Percentiles rank a stretch among this genome's conserved stretches.
phyloP scores from a whole-genome alignment of 2,797 vertebrate genomes.

The Lithobates sylvaticus region DNA sequence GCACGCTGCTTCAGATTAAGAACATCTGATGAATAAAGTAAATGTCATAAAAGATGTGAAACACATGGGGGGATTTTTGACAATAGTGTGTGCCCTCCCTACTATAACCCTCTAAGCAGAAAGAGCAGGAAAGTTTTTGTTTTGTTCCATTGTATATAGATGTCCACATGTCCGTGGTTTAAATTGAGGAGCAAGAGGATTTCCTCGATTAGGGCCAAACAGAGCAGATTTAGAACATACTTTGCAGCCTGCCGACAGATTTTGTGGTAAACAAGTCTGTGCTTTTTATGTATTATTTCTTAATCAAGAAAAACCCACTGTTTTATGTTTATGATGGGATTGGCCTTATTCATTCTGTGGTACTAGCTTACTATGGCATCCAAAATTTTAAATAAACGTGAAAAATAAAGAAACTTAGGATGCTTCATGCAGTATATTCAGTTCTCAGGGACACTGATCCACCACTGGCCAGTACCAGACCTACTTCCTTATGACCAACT shows the following conservation, averaged over 20 bases:
- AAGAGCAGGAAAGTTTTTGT: constrained; percentile 20
- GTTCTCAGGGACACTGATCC: too few species aligned
- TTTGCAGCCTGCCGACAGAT: background rate
- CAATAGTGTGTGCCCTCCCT: constrained; percentile 7
- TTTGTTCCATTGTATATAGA: constrained; percentile 10
- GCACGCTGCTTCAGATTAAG: constrained; percentile 42
- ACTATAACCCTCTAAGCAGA: constrained; percentile 4
- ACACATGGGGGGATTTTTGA: constrained; percentile 49
- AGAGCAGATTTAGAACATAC: constrained; percentile 3
- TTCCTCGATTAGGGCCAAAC: background rate
- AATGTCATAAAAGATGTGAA: constrained; percentile 50
- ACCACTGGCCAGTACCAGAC: too few species aligned
- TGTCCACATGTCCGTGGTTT: constrained; percentile 17
- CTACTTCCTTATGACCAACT: too few species aligned
- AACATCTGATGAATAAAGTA: constrained; percentile 55
- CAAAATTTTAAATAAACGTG: too few species aligned
- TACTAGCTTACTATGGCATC: too few species aligned
- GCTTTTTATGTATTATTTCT: background rate
- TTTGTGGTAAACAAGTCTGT: background rate
- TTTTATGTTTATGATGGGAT: background rate
- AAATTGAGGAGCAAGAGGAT: background rate
- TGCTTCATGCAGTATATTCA: too few species aligned
- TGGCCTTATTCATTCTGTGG: background rate
- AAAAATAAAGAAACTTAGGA: too few species aligned
- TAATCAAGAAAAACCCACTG: background rate